Conservation (phyloP, 2,113 vertebrate genomes). For the Erythrolamprus reginae region DNA sequence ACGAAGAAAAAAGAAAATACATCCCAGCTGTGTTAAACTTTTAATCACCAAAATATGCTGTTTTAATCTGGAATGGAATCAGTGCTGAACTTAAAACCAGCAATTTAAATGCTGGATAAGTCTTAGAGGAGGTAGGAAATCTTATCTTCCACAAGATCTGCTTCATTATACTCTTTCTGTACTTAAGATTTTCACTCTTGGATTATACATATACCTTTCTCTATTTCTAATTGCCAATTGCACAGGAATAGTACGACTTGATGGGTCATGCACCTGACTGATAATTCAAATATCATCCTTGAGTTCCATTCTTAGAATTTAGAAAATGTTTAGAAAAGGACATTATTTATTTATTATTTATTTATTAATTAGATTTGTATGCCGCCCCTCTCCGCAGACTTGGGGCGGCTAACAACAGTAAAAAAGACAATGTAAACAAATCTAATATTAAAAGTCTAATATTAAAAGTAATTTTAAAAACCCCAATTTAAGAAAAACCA, state of each 20-base stretch:
- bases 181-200: not conserved
- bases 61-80: not conserved
- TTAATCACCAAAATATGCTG: not conserved
- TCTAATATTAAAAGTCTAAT: too few relatives aligned
- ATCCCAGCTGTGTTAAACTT: not conserved
- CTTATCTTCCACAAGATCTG: not conserved
- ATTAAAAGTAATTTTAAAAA: too few relatives aligned
- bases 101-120: not conserved
- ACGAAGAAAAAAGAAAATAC: constrained; percentile 9
- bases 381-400: too few relatives aligned
- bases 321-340: not conserved
- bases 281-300: not conserved
- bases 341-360: too few relatives aligned
- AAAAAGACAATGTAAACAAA: too few relatives aligned
- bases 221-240: not conserved
- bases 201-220: not conserved
- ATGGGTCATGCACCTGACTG: not conserved
- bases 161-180: not conserved
- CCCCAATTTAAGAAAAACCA: too few relatives aligned
- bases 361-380: too few relatives aligned
- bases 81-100: not conserved
- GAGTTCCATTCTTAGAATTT: not conserved
- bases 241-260: not conserved
- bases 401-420: too few relatives aligned
- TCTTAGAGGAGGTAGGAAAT: not conserved